Conservation (phyloP, 2,888 invertebrate genomes). For the Stegophylla sp. region DNA sequence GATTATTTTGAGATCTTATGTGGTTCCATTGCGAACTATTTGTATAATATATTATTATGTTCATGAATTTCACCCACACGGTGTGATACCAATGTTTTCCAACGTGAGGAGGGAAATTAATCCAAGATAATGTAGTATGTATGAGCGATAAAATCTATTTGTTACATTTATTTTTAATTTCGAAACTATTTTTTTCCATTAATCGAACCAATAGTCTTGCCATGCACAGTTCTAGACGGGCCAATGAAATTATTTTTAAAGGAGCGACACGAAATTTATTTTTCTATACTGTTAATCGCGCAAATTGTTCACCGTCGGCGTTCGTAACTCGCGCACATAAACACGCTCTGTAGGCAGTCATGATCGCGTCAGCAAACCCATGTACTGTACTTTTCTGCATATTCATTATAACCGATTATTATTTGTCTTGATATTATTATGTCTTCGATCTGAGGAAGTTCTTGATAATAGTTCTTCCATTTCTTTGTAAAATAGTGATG, state of each 20-base stretch:
- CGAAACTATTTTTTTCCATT: conserved; percentile 18
- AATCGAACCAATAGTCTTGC: conserved; percentile 61
- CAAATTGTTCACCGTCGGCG: neutral
- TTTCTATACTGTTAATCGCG: conserved; percentile 62
- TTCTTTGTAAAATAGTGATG: neutral
- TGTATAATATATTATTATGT: no score
- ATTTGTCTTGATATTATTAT: conserved; percentile 7
- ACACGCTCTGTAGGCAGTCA: conserved; percentile 61
- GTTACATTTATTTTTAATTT: conserved; percentile 36
- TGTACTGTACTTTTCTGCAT: conserved; percentile 59
- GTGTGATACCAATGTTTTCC: no score
- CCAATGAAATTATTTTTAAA: conserved; percentile 61
- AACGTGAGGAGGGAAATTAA: no score
- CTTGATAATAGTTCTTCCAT: conserved; percentile 31
- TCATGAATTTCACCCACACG: no score
- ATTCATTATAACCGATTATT: neutral
- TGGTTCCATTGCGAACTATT: no score
- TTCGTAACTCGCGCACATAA: conserved; percentile 60
- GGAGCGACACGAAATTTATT: conserved; percentile 63
- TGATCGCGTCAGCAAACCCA: conserved; percentile 62
- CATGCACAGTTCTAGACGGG: conserved; percentile 62
- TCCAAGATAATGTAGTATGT: no score
- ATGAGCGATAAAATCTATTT: no score
- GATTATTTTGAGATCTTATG: no score
- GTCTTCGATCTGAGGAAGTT: conserved; percentile 14